A percentile compares a stretch with the other conserved stretches of the same genome.
These are phyloP conservation scores for Lineus longissimus DNA, from an alignment of 1,140 invertebrate genomes.

Conservation along the genomic window DNA sequence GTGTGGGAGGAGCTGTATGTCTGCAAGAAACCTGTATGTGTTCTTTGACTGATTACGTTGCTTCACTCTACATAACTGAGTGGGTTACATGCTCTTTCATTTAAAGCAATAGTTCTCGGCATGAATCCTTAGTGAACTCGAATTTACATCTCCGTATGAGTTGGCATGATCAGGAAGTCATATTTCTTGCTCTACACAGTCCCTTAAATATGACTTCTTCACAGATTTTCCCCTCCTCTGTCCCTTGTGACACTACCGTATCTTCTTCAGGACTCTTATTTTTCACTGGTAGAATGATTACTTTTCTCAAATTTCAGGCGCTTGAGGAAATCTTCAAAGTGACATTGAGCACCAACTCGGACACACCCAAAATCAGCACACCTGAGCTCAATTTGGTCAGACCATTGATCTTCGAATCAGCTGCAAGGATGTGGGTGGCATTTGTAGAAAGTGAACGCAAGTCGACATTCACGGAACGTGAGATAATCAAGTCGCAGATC, in stretches of 20 bases:
- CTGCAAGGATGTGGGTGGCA: conserved; percentile 81
- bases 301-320: conserved; percentile 25
- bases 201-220: too few relatives aligned
- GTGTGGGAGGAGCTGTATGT: conserved; percentile 97
- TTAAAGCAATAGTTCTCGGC: too few relatives aligned
- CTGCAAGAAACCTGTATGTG: conserved; percentile 83
- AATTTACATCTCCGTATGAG: too few relatives aligned
- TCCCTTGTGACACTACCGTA: too few relatives aligned
- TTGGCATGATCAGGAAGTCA: too few relatives aligned
- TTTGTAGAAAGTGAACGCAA: conserved; percentile 88
- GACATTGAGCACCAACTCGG: conserved; percentile 61
- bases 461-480: conserved; percentile 67
- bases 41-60: conserved; percentile 69
- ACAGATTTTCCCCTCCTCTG: too few relatives aligned
- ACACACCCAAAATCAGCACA: conserved; percentile 57
- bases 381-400: conserved; percentile 63
- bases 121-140: too few relatives aligned
- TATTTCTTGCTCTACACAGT: too few relatives aligned
- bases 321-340: conserved; percentile 78
- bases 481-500: conserved; percentile 91
- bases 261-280: too few relatives aligned
- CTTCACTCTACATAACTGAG: too few relatives aligned
- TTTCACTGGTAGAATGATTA: too few relatives aligned
- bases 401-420: conserved; percentile 73
- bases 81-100: too few relatives aligned